phyloP scores from a whole-genome alignment of 2,113 vertebrate species.

The Actinemys pallida region DNA sequence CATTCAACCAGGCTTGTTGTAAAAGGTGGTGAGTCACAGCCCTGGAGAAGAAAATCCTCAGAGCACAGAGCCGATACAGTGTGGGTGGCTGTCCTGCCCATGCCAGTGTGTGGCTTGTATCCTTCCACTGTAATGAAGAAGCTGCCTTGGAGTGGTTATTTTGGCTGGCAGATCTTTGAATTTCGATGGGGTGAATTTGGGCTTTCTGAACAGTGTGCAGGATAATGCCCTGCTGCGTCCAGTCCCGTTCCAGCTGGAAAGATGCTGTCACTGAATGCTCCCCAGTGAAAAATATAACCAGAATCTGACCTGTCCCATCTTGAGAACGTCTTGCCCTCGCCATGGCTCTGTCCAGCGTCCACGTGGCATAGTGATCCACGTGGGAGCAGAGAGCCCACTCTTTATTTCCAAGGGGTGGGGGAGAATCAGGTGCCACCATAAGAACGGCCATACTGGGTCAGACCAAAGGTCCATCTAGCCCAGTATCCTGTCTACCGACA shows the following conservation, averaged over 20 bases:
- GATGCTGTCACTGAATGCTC: neutral
- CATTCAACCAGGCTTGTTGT: neutral
- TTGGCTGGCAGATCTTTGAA: neutral
- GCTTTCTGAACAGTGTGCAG: neutral
- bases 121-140: neutral
- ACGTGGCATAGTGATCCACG: rapidly evolving
- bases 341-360: neutral
- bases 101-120: neutral
- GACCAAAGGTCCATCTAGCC: too few relatives aligned
- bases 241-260: neutral
- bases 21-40: neutral
- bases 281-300: neutral
- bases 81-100: neutral
- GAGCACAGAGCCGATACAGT: neutral
- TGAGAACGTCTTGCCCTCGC: neutral
- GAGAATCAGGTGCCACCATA: neutral
- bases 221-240: neutral
- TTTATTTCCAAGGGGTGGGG: constrained; percentile 5
- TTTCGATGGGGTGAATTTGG: neutral
- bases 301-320: neutral
- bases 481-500: too few relatives aligned
- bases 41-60: neutral
- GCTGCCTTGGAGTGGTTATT: neutral
- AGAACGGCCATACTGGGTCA: too few relatives aligned
- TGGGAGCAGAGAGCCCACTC: neutral